Evolutionary conservation across 2,113 vertebrate species (phyloP), one percentile per base, ranked within the genome.

Genomic region (Neotoma lepida): DNA sequence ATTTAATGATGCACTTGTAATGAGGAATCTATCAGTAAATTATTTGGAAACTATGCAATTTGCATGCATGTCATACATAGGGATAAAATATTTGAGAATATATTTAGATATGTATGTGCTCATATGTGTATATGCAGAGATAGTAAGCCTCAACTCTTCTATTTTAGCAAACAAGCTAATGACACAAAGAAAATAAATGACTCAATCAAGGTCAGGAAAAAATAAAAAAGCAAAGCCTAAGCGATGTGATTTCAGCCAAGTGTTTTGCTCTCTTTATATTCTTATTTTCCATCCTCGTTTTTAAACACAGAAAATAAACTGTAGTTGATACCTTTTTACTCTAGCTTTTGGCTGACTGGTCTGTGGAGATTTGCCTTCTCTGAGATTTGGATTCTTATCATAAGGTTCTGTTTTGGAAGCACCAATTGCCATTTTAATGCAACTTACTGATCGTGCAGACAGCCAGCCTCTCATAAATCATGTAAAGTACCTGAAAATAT

Each of bases 401-500:
- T 39, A 86, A 82, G 61, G 12, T 54, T 96, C 95, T 93, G 94
- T 97, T 97, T 96, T 96, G 82, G 86, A 97, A 96, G 93, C 70
- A 94, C 93, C 94, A 95, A 89, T 96, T 97, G 96, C 94, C 96
- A 95, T 97, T 97, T 96, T 96, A 97, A 93, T 96, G 93, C 92
- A 96, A 97, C 92, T 94, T 97, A 96, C 96, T 93, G 94, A 97
- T 97, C 97, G 85, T 93, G 89, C 93, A 96, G 96, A 97, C 96
- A 97, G 96, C 77, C 92, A 96, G 96, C 93, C 92, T 95, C 95
- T 96, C 97, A 97, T 97, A 97, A 97, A 97, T 97, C 97, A 97
- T 97, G 96, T 93, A 97, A 97, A 97, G 96, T 97, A 97, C 94
- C 93, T 97, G 96, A 89, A 97, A 97, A 97, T 97, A 96, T 97